Percentiles rank a stretch among this genome's conserved stretches.
These are phyloP conservation scores for Zaprionus inermis DNA, from an alignment of 1,140 invertebrate species.

Conservation along the genomic window DNA sequence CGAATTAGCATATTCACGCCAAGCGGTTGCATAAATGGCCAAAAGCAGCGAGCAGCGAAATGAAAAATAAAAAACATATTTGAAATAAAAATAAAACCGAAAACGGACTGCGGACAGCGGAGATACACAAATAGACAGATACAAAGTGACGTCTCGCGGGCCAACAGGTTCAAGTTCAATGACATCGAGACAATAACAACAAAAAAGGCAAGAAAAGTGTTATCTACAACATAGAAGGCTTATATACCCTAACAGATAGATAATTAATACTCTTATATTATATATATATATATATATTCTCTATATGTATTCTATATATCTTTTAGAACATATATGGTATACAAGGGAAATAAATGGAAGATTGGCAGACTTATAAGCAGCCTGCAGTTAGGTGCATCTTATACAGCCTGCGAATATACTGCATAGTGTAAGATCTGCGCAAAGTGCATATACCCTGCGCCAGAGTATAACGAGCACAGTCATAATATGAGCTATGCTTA, in stretches of 20 bases:
- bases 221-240: background rate
- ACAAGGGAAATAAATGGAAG: no score
- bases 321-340: no score
- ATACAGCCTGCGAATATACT: no score
- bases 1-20: conserved; percentile 77
- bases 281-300: no score
- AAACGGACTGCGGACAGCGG: no score
- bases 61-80: conserved; percentile 47
- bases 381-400: no score
- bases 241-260: no score
- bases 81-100: conserved; percentile 10
- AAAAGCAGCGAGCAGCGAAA: conserved; percentile 17
- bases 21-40: conserved; percentile 72
- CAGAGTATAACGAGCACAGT: background rate
- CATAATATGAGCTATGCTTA: conserved; percentile 44
- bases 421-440: no score
- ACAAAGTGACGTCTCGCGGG: conserved; percentile 33
- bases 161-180: conserved; percentile 81
- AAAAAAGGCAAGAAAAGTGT: conserved; percentile 42
- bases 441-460: no score
- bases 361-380: no score
- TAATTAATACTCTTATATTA: no score
- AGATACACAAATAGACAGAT: conserved; percentile 18
- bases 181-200: conserved; percentile 75
- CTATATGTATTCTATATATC: no score